These are phyloP conservation scores for Conops quadrifasciatus DNA, from an alignment of 2,888 invertebrate genomes.

Conservation along the genomic window DNA sequence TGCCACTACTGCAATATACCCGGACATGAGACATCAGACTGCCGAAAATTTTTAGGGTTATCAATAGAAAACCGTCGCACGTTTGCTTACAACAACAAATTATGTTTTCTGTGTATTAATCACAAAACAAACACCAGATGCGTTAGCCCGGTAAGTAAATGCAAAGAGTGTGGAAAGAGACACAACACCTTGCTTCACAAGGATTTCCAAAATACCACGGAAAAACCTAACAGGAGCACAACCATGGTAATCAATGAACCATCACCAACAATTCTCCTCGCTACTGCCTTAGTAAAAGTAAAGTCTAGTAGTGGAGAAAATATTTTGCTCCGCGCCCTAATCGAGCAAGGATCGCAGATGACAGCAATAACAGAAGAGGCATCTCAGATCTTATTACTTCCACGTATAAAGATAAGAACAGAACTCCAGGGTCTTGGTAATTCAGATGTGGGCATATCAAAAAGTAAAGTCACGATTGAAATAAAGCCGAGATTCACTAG, in stretches of 20 bases:
- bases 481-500: constrained; percentile 29
- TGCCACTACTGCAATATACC: constrained; percentile 10
- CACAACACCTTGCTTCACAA: constrained; percentile 14
- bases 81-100: constrained; percentile 4
- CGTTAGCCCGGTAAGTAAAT: background rate
- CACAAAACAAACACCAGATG: constrained; percentile 7
- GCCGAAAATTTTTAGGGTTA: background rate
- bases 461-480: constrained; percentile 18
- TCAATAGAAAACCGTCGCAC: background rate
- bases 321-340: constrained; percentile 20
- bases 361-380: constrained; percentile 31
- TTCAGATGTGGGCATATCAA: constrained; percentile 24
- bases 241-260: too few species aligned
- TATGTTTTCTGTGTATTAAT: background rate
- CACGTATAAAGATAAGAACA: constrained; percentile 21
- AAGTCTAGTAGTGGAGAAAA: constrained; percentile 19
- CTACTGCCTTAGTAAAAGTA: background rate
- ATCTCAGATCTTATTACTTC: constrained; percentile 13
- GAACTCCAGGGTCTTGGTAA: constrained; percentile 25
- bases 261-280: constrained; percentile 2
- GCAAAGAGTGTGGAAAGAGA: constrained; percentile 12
- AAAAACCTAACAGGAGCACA: too few species aligned
- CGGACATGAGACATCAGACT: background rate
- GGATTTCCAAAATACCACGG: background rate
- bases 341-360: constrained; percentile 29